Base-by-base conservation (phyloP, 2,888 invertebrate species). In the Agonopterix subpropinquella region DNA sequence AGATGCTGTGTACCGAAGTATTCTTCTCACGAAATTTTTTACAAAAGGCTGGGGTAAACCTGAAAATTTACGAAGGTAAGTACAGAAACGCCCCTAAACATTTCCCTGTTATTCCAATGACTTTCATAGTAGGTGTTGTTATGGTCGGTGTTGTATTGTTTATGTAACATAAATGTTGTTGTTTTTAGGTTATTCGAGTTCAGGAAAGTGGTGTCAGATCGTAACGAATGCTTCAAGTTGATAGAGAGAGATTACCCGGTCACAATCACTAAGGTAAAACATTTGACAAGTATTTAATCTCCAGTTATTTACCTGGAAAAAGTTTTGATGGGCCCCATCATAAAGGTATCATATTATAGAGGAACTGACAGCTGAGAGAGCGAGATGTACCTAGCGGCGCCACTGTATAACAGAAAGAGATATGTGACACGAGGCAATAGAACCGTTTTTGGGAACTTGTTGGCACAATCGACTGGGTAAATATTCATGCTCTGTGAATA, bases 21-120 rank as follows among this genome's bases (percentile, higher is more conserved):
- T 98, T 70, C 90, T 98, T 50, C 88, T 97, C 50, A 95, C 96
- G 1, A 95, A 94, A 80, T 97, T 98, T 79, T 99, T 98, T 73
- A 96, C 95, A 1, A 96, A 96, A 89, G 98, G 98, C 65, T 99
- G 98, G 98, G 98, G 98, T 5, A 93, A 95, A 72, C 96, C 98
- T 18, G 95, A 97, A 66, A 95, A 95, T 78, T 89, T 99, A 51
- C 92, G 94, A 82, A 94, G 94, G 97, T 95, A 67, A 72, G 63
- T 3, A 37, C 11, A 11, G 5, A 1, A 13, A 43, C 10, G 0
- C 10, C 8, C n/a, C 4, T 39, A 10, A 28, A 28, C 4, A 28
- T 28, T 18, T 18, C 7, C 28, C 28, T 5, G 28, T 28, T 39
- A 3, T 39, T 39, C 39, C 9, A 39, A 39, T 39, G 9, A 39